Evolutionary conservation across 1,140 invertebrate species (phyloP).

Genomic region (Euschistus heros): DNA sequence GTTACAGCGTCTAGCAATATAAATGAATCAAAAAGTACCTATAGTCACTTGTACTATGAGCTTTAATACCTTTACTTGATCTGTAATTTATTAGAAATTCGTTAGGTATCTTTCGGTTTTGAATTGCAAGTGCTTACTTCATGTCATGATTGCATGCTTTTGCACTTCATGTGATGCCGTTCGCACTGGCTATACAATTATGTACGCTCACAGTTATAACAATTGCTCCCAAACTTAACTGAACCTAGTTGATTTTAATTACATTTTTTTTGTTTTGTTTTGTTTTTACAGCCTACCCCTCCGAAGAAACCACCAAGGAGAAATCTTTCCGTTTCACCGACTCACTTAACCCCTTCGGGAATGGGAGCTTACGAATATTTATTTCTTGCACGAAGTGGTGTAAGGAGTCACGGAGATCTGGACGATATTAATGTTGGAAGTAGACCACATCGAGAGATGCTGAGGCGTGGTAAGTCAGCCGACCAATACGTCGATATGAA

Average conservation of each 20-base stretch:
- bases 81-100: too few species aligned
- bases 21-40: too few species aligned
- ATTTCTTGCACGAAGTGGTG: conserved; percentile 43
- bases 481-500: conserved; percentile 67
- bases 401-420: conserved; percentile 53
- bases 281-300: conserved; percentile 55
- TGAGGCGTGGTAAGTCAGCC: conserved; percentile 56
- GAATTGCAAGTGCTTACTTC: too few species aligned
- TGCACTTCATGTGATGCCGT: background rate
- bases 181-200: background rate
- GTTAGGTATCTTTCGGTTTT: too few species aligned
- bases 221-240: background rate
- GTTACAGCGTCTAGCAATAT: too few species aligned
- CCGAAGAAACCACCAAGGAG: conserved; percentile 79
- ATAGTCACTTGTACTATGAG: too few species aligned
- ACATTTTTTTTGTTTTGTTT: conserved; percentile 19
- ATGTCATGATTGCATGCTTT: too few species aligned
- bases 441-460: conserved; percentile 40
- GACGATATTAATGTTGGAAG: conserved; percentile 9
- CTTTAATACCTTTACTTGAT: too few species aligned
- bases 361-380: conserved; percentile 48
- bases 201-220: background rate
- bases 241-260: background rate
- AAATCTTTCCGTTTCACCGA: conserved; percentile 74
- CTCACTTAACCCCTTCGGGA: conserved; percentile 44